phyloP scores from a whole-genome alignment of 2,113 vertebrate species.

The Colossoma macropomum region DNA sequence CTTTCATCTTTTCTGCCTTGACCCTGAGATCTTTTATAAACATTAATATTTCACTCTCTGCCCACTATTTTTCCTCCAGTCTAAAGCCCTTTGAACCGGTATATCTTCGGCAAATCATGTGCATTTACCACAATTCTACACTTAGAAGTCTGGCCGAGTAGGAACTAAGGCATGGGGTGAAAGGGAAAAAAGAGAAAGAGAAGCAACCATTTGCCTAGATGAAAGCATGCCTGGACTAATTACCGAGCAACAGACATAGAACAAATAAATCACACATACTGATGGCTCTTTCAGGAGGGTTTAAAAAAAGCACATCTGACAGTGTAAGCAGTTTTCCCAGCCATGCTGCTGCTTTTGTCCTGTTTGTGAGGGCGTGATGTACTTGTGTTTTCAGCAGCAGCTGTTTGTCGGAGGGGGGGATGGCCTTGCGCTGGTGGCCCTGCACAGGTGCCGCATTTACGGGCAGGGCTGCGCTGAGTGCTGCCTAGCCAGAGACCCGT shows the following conservation, averaged over 20 bases:
- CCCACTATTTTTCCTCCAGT: not conserved
- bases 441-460: conserved; percentile 94
- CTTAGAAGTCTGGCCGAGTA: too few relatives aligned
- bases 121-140: too few relatives aligned
- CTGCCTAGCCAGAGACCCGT: conserved; percentile 96
- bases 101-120: too few relatives aligned
- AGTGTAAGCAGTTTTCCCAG: conserved; percentile 41
- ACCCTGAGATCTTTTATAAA: not conserved
- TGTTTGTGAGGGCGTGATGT: conserved; percentile 27
- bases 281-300: conserved; percentile 8
- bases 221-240: not conserved
- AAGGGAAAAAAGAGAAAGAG: not conserved
- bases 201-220: not conserved
- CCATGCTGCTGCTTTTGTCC: conserved; percentile 36
- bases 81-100: too few relatives aligned
- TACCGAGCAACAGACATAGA: not conserved
- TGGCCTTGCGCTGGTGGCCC: conserved; percentile 90
- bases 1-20: not conserved
- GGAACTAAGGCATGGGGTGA: not conserved
- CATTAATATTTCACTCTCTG: conserved; percentile 5
- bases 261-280: conserved; percentile 28
- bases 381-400: conserved; percentile 84
- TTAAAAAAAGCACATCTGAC: conserved; percentile 11
- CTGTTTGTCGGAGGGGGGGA: conserved; percentile 91
- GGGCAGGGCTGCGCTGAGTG: conserved; percentile 96